Conservation (phyloP, 2,888 invertebrate genomes). For the Chaitophorus viminalis region DNA sequence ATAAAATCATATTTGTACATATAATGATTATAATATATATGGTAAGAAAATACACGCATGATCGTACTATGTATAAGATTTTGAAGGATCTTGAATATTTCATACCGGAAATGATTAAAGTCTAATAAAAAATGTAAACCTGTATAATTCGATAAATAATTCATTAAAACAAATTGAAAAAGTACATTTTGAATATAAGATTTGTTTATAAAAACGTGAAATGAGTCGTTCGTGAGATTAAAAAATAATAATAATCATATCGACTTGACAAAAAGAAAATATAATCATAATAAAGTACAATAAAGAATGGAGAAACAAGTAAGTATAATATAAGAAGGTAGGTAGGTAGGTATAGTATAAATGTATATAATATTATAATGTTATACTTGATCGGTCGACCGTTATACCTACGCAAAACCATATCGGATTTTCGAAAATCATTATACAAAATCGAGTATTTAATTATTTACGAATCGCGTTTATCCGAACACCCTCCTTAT, state of each 20-base stretch:
- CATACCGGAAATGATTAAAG: slow-evolving; percentile 35
- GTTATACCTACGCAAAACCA: background rate
- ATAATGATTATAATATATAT: background rate
- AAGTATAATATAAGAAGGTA: no score
- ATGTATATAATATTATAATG: no score
- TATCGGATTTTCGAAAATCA: background rate
- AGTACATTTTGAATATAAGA: slow-evolving; percentile 37
- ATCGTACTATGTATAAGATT: background rate
- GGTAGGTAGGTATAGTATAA: no score
- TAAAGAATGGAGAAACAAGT: background rate
- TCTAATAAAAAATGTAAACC: slow-evolving; percentile 30
- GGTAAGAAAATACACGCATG: background rate
- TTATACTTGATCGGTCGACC: background rate
- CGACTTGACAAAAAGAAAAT: slow-evolving; percentile 7
- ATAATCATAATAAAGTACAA: background rate
- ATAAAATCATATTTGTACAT: slow-evolving; percentile 6
- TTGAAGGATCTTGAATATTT: slow-evolving; percentile 35
- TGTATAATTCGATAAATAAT: slow-evolving; percentile 36
- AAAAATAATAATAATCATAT: slow-evolving; percentile 35
- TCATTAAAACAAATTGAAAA: slow-evolving; percentile 46
- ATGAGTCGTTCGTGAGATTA: slow-evolving; percentile 7
- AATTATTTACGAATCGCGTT: slow-evolving; percentile 17
- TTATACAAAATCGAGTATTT: background rate
- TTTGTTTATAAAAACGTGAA: slow-evolving; percentile 30
- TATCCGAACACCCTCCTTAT: no score